Base-by-base conservation (phyloP, 2,113 vertebrate species). In the pig (Sus scrofa) region DNA sequence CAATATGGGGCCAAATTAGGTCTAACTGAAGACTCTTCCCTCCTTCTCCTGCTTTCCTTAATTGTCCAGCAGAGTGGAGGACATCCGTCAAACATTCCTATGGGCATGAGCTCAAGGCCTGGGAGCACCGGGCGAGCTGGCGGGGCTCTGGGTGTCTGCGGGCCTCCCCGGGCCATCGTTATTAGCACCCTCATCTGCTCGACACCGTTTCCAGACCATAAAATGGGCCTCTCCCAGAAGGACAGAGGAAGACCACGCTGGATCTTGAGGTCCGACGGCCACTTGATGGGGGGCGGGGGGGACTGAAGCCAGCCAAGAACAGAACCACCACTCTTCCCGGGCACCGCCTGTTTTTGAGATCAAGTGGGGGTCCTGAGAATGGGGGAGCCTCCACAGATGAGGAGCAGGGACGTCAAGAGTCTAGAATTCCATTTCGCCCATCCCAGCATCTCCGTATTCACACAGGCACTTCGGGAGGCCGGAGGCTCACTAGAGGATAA, bases 1-100 rank as follows among this genome's bases (percentile, higher is more conserved):
- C 97, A 98, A 98, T 98, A 79, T 94, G 96, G 97, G 97, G 92
- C 96, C 98, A 98, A 98, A 97, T 96, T 97, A 98, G 98, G 95
- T 15, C 97, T 97, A 92, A 97, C 97, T 97, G 91, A 96, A 95
- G 92, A 95, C 96, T 96, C 96, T 81, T 96, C 71, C 89, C 92
- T 93, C 77, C 92, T 97, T 97, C 92, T 97, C 34, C 16, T 22
- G 63, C 30, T 81, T 81, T 86, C 91, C 94, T 97, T 96, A 98
- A 98, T 85, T 97, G 97, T 96, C 95, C 96, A 34, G 74, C 30
- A 97, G 96, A 98, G 88, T 86, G 96, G 93, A 95, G 96, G 97
- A 91, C 52, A 82, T 95, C 96, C 96, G 98, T 98, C 98, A 97
- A 98, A 98, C 96, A 97, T 67, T 74, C 91, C 91, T 2, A 0